Base-by-base conservation (phyloP, 2,888 invertebrate genomes). In the Atrina japonica region DNA sequence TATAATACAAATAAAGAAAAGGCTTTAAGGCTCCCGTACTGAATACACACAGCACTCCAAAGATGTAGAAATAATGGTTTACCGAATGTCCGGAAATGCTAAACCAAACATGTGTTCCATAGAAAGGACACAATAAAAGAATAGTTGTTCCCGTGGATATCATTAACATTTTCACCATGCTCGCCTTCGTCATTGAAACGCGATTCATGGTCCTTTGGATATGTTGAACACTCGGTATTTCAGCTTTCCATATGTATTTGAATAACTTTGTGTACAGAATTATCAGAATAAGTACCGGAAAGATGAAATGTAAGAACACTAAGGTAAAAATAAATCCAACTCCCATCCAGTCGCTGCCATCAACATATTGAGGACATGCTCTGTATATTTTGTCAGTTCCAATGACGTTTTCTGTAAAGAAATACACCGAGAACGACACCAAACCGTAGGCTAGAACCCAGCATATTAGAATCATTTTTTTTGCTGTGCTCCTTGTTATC, bases 151-250 rank as follows among this genome's bases (percentile, higher is more conserved):
- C 27, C 1, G 84, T 83, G 14, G 86, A 81, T 6, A 84, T 66
- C 56, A 88, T 83, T n/a, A 90, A 70, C 85, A 89, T 86, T 68
- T 86, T 87, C 27, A 89, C 76, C 85, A 88, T 88, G 76, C 87
- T 88, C 6, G 86, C 88, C 71, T 90, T 90, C n/a, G 85, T 78
- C 52, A 88, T 66, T 2, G 89, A 87, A 29, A 90, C 88, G 2
- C 84, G 83, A 61, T 88, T 88, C 52, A 70, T 79, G 0, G 88
- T 86, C 64, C 88, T 66, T 60, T 83, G 83, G 21, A 88, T 69
- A 0, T 78, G 69, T 18, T 82, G 66, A 6, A 77, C 79, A 7
- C 77, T 76, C 3, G 60, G 45, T 63, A 35, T 35, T 1, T 82
- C 81, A 1, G 81, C 63, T 35, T 75, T 77, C 88, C 89, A 87